Evolutionary conservation across 2,113 vertebrate genomes (phyloP).

Genomic region (Leptodactylus fuscus): DNA sequence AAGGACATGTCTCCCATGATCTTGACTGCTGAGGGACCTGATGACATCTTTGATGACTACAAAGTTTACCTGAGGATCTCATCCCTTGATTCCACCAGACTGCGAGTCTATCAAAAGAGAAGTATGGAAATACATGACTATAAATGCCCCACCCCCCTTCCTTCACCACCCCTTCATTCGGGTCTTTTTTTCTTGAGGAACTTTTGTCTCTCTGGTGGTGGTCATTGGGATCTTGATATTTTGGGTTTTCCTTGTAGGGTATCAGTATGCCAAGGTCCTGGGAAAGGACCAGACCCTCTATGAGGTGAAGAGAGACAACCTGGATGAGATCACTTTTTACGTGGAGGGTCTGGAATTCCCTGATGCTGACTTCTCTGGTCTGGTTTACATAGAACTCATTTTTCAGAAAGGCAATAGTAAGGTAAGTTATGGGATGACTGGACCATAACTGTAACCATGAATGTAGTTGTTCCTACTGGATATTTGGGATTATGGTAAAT

Average conservation of each 20-base stretch:
- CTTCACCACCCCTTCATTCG: background rate
- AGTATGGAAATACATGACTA: slow-evolving; percentile 57
- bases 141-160: too few species aligned
- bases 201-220: background rate
- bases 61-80: slow-evolving; percentile 81
- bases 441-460: background rate
- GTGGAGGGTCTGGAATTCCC: slow-evolving; percentile 88
- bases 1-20: slow-evolving; percentile 91
- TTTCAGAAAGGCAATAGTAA: slow-evolving; percentile 73
- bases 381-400: slow-evolving; percentile 80
- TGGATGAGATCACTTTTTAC: slow-evolving; percentile 73
- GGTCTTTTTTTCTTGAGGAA: background rate
- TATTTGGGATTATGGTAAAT: too few species aligned
- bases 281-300: slow-evolving; percentile 70
- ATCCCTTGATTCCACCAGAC: slow-evolving; percentile 70
- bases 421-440: slow-evolving; percentile 65
- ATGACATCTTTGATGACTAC: slow-evolving; percentile 76
- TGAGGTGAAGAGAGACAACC: slow-evolving; percentile 70
- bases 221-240: background rate
- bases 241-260: background rate
- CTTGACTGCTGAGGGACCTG: slow-evolving; percentile 81
- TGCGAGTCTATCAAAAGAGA: slow-evolving; percentile 78
- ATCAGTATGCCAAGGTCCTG: slow-evolving; percentile 73
- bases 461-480: too few species aligned
- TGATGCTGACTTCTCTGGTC: slow-evolving; percentile 78